phyloP scores from a whole-genome alignment of 2,113 vertebrate species.

The Forbesichthys agassizii region DNA sequence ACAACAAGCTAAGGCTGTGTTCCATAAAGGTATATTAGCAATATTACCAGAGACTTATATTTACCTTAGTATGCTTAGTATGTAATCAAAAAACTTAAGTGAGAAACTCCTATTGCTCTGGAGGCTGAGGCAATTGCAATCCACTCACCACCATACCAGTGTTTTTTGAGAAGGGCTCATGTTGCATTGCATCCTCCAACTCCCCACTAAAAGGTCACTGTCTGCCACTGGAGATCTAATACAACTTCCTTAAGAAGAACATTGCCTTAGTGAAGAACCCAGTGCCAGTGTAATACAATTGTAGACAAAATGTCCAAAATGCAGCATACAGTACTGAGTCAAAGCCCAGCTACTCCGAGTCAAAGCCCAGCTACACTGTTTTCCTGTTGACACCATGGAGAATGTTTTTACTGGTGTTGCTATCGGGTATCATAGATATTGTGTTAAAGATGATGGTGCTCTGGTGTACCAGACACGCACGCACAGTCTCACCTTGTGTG shows the following conservation, averaged over 20 bases:
- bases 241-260: conserved; percentile 40
- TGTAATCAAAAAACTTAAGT: conserved; percentile 16
- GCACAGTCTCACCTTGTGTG: conserved; percentile 30
- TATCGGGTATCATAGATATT: too few relatives aligned
- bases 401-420: too few relatives aligned
- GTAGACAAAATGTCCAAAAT: too few relatives aligned
- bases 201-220: conserved; percentile 31
- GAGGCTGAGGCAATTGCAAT: conserved; percentile 10
- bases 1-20: conserved; percentile 20
- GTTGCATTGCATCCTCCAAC: conserved; percentile 40
- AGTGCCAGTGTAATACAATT: too few relatives aligned
- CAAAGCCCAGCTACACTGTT: too few relatives aligned
- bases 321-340: too few relatives aligned
- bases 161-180: conserved; percentile 32
- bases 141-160: conserved; percentile 22
- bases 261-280: conserved; percentile 45
- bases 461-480: not conserved
- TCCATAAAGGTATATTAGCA: conserved; percentile 43
- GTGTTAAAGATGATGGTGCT: too few relatives aligned
- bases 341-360: too few relatives aligned
- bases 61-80: conserved; percentile 6
- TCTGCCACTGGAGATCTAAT: conserved; percentile 33
- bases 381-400: too few relatives aligned
- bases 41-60: conserved; percentile 42
- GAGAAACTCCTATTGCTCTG: conserved; percentile 30